These are phyloP conservation scores for Laticauda laticaudata DNA, from an alignment of 2,113 vertebrate species.

Conservation along the genomic window DNA sequence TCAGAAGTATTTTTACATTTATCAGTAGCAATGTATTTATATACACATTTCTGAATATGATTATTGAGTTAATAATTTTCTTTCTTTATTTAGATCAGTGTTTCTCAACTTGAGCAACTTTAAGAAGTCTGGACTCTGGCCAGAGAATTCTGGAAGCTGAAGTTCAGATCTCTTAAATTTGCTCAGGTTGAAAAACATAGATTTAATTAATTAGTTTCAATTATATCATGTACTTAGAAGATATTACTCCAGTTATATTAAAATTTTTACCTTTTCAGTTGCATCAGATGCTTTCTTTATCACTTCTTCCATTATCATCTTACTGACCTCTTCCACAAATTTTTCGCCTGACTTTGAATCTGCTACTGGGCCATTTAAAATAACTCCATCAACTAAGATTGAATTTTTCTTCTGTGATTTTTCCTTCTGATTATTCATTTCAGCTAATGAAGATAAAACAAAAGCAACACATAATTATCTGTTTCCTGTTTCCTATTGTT, in stretches of 20 bases:
- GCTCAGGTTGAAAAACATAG: neutral
- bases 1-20: neutral
- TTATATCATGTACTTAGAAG: conserved; percentile 2
- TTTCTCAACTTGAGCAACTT: neutral
- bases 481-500: neutral
- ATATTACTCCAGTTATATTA: conserved; percentile 25
- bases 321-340: conserved; percentile 79
- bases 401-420: conserved; percentile 62
- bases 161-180: neutral
- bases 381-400: conserved; percentile 70
- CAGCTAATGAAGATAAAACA: conserved; percentile 49
- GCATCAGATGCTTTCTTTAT: conserved; percentile 78
- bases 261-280: conserved; percentile 76
- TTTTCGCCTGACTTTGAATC: conserved; percentile 72
- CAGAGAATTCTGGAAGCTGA: neutral
- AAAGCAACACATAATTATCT: neutral
- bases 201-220: neutral
- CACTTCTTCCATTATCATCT: conserved; percentile 82
- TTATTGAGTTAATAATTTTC: neutral
- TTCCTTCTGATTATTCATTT: conserved; percentile 49
- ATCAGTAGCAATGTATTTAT: neutral
- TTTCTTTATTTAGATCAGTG: neutral
- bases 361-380: conserved; percentile 74
- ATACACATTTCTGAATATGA: neutral
- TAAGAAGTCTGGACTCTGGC: neutral